Base-by-base conservation (phyloP, 2,888 invertebrate species). In the Pelosia muscerda region DNA sequence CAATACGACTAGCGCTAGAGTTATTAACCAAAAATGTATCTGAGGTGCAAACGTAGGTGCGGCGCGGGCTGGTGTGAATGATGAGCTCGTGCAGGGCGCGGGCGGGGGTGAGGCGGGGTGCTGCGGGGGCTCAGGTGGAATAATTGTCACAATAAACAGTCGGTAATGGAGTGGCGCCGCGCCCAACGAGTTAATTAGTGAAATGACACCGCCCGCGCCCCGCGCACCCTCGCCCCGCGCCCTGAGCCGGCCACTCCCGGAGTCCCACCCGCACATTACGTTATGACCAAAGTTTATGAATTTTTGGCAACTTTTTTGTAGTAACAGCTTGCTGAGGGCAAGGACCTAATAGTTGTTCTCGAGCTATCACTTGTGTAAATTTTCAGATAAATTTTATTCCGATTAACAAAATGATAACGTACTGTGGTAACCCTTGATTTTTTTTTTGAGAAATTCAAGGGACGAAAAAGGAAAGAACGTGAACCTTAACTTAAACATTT, bases 101-200 rank as follows among this genome's bases (percentile, higher is more conserved):
- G 62, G 26, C 63, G 54, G 62, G 72, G 77, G 11, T 72, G 63
- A 71, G 75, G 74, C 42, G 75, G 66, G 69, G 72, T 66, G 71
- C 63, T 71, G 68, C 66, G 67, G 72, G 74, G 68, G 74, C 71
- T 75, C 79, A 78, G 81, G 81, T 74, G 80, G 85, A 88, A 89
- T 91, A 90, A 91, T 92, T 92, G 92, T 91, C 90, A 91, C 92
- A 89, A 92, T 92, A 92, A 92, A 93, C 92, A 91, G 87, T 84
- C 85, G 77, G 88, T 92, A 92, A 93, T 92, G 90, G 92, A 91
- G 91, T 89, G 85, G 82, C 83, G 89, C 85, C 91, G 91, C 91
- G 83, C 89, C 89, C 88, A 82, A 84, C 86, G 84, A 88, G 88
- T 89, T 90, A 90, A 90, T 90, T 90, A 90, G 90, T 87, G 88